Base-by-base conservation (phyloP, 2,888 invertebrate genomes). In the Scaptomyza parva region DNA sequence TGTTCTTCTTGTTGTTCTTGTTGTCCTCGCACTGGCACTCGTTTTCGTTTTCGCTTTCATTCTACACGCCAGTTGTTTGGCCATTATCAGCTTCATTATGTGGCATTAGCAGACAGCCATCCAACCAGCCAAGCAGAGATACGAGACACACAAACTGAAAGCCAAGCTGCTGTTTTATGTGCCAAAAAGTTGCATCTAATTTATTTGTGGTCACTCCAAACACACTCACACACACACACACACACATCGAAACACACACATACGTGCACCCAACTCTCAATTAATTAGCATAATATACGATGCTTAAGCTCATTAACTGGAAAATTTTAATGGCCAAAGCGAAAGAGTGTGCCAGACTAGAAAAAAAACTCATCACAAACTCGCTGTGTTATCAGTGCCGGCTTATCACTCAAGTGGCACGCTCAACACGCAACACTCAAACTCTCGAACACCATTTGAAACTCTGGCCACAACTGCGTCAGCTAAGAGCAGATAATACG, bases 51-150 rank as follows among this genome's bases (percentile, higher is more conserved):
- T 33, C 55, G 35, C 12, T 48, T 26, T 17, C 26, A 17, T 20
- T 45, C 55, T 18, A 37, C 35, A 18, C 53, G 41, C 28, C 35
- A 41, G 52, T 47, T 63, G 61, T 60, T 37, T 79, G 78, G 61
- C 84, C 78, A 86, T 86, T 86, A 85, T 84, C 86, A 81, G 86
- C 78, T 76, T 85, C 86, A 85, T 86, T 86, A 84, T 86, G 84
- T 78, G 86, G 86, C 77, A 84, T 84, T 84, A 84, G 77, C 71
- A 75, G 72, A 75, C 75, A 73, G 75, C 75, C 66, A 44, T 53
- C 51, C 70, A 33, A 41, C n/a, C n/a, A 37, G 12, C 12, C 40
- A 20, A 18, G 14, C 45, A 9, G 35, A 64, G 60, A 33, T 33
- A 48, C 48, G 51, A 43, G 12, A 3, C 37, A 20, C 35, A 26